These are phyloP conservation scores for Auanema freiburgensis DNA, from an alignment of 2,888 invertebrate genomes.

Conservation along the genomic window DNA sequence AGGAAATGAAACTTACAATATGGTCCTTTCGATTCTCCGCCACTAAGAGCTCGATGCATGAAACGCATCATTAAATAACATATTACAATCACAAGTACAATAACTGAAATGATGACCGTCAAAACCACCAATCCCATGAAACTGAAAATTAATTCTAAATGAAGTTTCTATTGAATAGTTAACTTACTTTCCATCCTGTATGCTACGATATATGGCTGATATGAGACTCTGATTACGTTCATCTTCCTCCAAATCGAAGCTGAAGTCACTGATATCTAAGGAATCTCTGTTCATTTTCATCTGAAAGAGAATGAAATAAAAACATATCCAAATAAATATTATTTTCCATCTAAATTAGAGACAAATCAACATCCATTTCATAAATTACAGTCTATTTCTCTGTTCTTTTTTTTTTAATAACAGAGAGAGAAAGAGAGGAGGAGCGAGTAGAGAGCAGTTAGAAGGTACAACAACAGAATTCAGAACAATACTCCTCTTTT, in stretches of 20 bases:
- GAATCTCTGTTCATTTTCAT: too few species aligned
- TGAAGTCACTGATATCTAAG: too few species aligned
- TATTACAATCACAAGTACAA: conserved; percentile 39
- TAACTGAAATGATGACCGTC: conserved; percentile 36
- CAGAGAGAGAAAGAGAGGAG: too few species aligned
- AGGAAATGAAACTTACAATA: conserved; percentile 22
- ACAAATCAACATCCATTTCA: too few species aligned
- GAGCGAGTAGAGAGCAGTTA: too few species aligned
- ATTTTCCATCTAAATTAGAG: too few species aligned
- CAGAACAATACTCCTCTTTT: too few species aligned
- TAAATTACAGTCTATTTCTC: too few species aligned
- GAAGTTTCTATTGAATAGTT: not conserved
- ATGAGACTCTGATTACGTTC: conserved; percentile 14
- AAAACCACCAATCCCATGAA: conserved; percentile 39
- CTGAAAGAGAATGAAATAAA: too few species aligned
- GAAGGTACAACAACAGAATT: too few species aligned
- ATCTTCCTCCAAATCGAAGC: conserved; percentile 9
- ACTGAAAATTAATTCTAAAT: conserved; percentile 27
- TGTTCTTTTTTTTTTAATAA: too few species aligned
- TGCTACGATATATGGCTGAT: conserved; percentile 13
- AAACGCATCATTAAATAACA: conserved; percentile 46
- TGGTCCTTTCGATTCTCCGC: conserved; percentile 36
- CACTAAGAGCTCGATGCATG: conserved; percentile 37
- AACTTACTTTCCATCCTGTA: conserved; percentile 20
- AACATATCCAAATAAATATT: too few species aligned